Conservation (phyloP, 2,113 vertebrate species). For the Dicrurus megarhynchus region DNA sequence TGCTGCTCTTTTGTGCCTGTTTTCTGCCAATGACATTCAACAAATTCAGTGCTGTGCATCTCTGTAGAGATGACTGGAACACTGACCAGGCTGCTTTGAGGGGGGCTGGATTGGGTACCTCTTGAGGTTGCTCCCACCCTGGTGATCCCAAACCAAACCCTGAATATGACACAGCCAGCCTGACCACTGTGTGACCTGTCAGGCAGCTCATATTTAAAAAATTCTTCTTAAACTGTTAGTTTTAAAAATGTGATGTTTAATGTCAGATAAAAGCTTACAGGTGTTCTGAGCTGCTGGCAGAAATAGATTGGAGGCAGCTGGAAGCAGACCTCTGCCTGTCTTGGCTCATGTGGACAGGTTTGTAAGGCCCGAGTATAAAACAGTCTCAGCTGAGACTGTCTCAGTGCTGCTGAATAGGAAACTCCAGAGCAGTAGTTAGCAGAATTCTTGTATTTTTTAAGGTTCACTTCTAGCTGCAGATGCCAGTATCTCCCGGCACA, state of each 20-base stretch:
- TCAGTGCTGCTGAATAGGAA: neutral
- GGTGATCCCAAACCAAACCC: neutral
- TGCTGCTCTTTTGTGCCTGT: neutral
- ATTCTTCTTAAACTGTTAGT: neutral
- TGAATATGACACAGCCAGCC: neutral
- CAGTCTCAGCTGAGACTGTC: neutral
- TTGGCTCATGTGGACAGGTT: neutral
- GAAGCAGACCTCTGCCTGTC: neutral
- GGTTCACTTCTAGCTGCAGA: neutral
- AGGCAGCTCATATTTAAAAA: neutral
- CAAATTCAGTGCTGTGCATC: neutral
- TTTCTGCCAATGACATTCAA: neutral
- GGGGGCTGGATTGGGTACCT: neutral
- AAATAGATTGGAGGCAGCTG: neutral
- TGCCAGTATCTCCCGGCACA: neutral
- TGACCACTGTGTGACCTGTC: accelerated
- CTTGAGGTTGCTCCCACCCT: neutral
- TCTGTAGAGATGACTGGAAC: neutral
- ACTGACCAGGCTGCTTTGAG: neutral
- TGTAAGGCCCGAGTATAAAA: neutral
- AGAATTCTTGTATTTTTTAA: neutral
- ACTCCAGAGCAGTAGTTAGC: neutral
- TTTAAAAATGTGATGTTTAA: neutral
- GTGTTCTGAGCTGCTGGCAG: neutral
- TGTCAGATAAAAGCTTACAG: neutral